Evolutionary conservation across 2,888 invertebrate species (phyloP).

Genomic region (Eristalinus sepulchralis): DNA sequence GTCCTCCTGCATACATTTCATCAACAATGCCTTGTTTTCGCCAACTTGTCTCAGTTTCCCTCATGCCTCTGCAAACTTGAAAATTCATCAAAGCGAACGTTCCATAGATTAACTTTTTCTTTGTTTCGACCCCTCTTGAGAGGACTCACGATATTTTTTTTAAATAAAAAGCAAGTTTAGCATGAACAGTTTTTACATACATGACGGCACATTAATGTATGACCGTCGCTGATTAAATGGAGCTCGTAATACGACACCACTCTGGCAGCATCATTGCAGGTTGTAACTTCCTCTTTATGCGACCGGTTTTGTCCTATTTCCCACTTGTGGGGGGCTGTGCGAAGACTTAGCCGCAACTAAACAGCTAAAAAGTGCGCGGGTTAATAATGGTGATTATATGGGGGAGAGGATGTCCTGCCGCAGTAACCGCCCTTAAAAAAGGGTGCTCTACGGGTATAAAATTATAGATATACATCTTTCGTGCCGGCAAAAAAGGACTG

Average conservation of each 20-base stretch:
- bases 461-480: slow-evolving; percentile 35
- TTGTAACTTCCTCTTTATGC: slow-evolving; percentile 18
- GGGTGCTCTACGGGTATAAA: slow-evolving; percentile 32
- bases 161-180: neutral
- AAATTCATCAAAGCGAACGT: neutral
- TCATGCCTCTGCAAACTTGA: neutral
- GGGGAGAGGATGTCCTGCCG: neutral
- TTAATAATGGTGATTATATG: slow-evolving; percentile 67
- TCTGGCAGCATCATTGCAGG: slow-evolving; percentile 36
- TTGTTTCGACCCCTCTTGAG: neutral
- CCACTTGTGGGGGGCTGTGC: slow-evolving; percentile 15
- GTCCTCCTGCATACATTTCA: neutral
- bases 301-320: neutral
- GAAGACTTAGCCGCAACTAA: slow-evolving; percentile 57
- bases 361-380: slow-evolving; percentile 62
- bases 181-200: slow-evolving; percentile 42
- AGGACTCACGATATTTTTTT: neutral
- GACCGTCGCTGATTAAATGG: slow-evolving; percentile 71
- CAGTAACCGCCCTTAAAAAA: slow-evolving; percentile 2
- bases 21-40: neutral
- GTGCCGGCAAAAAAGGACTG: slow-evolving; percentile 13
- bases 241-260: slow-evolving; percentile 45
- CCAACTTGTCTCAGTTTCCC: neutral
- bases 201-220: slow-evolving; percentile 72
- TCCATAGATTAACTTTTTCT: neutral